phyloP scores from a whole-genome alignment of 2,113 vertebrate genomes.

The Pseudolaguvia tuberculata region DNA sequence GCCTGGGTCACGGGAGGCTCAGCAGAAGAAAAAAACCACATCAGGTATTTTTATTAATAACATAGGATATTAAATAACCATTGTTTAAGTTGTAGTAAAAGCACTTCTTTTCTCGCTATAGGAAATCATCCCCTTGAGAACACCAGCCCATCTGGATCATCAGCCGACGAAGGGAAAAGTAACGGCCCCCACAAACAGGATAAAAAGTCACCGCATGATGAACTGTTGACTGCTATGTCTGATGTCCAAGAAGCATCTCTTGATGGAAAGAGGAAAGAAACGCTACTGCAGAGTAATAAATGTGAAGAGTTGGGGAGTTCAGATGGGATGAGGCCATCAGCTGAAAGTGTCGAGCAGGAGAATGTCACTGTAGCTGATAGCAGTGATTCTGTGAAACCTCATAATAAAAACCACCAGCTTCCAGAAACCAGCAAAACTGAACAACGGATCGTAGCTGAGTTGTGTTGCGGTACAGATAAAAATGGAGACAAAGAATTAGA shows the following conservation, averaged over 20 bases:
- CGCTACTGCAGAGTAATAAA: slow-evolving; percentile 43
- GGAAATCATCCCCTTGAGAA: slow-evolving; percentile 65
- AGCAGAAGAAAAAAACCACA: slow-evolving; percentile 78
- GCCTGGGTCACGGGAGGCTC: slow-evolving; percentile 79
- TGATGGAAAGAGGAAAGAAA: slow-evolving; percentile 46
- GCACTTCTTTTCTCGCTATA: slow-evolving; percentile 41
- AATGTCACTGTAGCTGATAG: slow-evolving; percentile 48
- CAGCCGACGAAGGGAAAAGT: slow-evolving; percentile 72
- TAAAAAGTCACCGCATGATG: slow-evolving; percentile 58
- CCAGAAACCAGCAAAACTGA: slow-evolving; percentile 51
- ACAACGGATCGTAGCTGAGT: slow-evolving; percentile 46
- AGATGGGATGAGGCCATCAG: slow-evolving; percentile 5
- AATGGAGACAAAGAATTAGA: slow-evolving; percentile 49
- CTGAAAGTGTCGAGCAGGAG: slow-evolving; percentile 38
- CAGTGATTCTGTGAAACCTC: slow-evolving; percentile 76
- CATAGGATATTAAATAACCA: too few species aligned
- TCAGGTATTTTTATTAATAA: not conserved
- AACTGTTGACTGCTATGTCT: slow-evolving; percentile 44
- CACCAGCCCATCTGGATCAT: slow-evolving; percentile 56
- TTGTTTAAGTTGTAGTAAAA: not conserved
- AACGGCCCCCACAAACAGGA: slow-evolving; percentile 78
- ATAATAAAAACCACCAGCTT: slow-evolving; percentile 63
- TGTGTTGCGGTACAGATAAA: slow-evolving; percentile 39
- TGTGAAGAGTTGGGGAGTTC: slow-evolving; percentile 30
- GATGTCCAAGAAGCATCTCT: slow-evolving; percentile 58